phyloP scores from a whole-genome alignment of 2,797 vertebrate species.

The Hemibagrus guttatus region DNA sequence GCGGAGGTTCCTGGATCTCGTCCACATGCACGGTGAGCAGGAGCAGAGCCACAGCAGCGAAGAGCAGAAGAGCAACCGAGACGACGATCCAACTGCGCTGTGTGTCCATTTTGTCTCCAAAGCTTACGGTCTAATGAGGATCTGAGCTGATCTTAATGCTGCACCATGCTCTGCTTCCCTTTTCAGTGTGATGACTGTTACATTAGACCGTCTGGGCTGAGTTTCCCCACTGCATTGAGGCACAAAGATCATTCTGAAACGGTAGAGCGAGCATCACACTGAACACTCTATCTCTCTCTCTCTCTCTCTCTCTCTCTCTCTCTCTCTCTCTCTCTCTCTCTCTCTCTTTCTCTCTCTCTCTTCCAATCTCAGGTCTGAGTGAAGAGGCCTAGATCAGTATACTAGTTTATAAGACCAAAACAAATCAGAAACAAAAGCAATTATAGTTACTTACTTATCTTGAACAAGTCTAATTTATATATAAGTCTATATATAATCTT shows the following conservation, averaged over 20 bases:
- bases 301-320: background rate
- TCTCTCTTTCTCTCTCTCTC: background rate
- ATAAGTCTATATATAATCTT: background rate
- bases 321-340: background rate
- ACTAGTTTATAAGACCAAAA: background rate
- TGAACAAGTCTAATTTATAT: background rate
- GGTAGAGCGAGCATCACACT: background rate
- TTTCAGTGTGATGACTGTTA: background rate
- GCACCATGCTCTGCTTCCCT: background rate
- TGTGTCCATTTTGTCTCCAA: slow-evolving; percentile 67
- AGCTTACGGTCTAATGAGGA: background rate
- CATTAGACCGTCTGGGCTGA: background rate
- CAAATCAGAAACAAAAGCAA: background rate
- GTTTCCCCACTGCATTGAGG: background rate
- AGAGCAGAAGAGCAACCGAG: slow-evolving; percentile 72
- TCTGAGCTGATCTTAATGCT: slow-evolving; percentile 16
- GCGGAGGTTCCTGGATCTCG: slow-evolving; percentile 75
- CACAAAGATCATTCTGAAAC: background rate
- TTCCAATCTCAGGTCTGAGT: background rate
- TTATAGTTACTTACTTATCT: background rate
- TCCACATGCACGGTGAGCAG: slow-evolving; percentile 80
- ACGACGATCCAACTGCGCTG: slow-evolving; percentile 55
- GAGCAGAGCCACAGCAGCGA: slow-evolving; percentile 78
- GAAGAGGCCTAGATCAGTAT: no score
- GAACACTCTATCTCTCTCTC: background rate